Evolutionary conservation across 2,888 invertebrate species (phyloP), one percentile per base, ranked within the genome.

Genomic region (Lycaena phlaeas): DNA sequence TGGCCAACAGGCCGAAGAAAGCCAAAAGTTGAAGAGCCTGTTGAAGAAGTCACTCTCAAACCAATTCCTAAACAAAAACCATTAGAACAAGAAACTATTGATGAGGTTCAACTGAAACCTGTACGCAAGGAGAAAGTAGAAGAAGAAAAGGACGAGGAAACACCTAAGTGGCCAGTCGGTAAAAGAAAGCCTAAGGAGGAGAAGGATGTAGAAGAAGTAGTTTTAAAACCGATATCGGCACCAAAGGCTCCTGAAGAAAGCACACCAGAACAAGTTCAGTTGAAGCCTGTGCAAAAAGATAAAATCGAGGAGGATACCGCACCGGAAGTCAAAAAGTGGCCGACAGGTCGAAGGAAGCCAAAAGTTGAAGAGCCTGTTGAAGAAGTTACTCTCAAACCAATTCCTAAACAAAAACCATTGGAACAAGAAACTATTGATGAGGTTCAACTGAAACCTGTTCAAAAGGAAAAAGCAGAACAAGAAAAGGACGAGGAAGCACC

Each of bases 351-450:
- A 41, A 68, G 66, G 41, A 61, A 59, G 38, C 56, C 53, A 12
- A 59, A 56, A 41, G 61, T 59, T 56, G 60, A 46, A 51, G 67
- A 49, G 50, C 64, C 68, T 12, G 27, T 51, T 4, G 67, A 72
- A 47, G 63, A 70, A 45, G 71, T 86, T 0, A 58, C 61, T n/a
- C 59, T 87, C 1, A 87, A 87, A 46, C 86, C 87, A 3, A 53
- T 72, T 36, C 52, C 57, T 49, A 38, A 51, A 45, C 45, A 62
- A 66, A 44, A 65, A 52, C 79, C 70, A 54, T 52, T 71, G 54
- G 48, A 54, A 54, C 52, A 52, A 38, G 61, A 62, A 41, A 10
- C 6, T 12, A n/a, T 10, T 28, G n/a, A n/a, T n/a, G n/a, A n/a
- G n/a, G n/a, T n/a, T n/a, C n/a, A n/a, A n/a, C n/a, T n/a, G n/a